Evolutionary conservation across 2,113 vertebrate genomes (phyloP).

Genomic region (Polypterus bichir): DNA sequence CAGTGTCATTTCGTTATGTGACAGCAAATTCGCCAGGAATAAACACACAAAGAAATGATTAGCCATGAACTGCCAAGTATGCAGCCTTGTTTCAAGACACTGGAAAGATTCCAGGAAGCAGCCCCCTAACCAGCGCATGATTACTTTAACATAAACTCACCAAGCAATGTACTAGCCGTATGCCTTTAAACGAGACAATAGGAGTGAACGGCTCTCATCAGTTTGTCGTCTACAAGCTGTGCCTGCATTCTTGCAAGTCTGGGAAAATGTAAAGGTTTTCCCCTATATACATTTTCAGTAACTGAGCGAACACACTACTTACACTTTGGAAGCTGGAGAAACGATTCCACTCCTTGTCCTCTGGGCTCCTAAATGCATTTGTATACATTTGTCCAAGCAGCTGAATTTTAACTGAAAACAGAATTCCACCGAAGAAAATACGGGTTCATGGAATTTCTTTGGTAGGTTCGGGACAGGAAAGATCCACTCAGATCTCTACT

Average conservation of each 20-base stretch:
- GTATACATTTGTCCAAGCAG: conserved; percentile 95
- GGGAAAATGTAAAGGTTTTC: too few relatives aligned
- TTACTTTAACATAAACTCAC: conserved; percentile 15
- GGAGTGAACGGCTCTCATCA: not conserved
- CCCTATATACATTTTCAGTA: too few relatives aligned
- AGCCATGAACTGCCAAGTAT: not conserved
- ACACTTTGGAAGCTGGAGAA: conserved; percentile 71
- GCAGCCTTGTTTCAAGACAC: not conserved
- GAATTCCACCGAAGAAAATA: conserved; percentile 53
- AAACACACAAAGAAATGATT: not conserved
- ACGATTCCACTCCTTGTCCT: conserved; percentile 89
- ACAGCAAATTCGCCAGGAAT: too few relatives aligned
- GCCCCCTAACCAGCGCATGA: conserved; percentile 9
- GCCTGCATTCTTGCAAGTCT: too few relatives aligned
- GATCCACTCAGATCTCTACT: conserved; percentile 13
- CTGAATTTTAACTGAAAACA: conserved; percentile 77
- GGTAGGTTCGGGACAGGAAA: conserved; percentile 25
- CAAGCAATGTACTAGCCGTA: conserved; percentile 15
- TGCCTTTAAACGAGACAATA: not conserved
- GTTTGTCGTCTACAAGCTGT: not conserved
- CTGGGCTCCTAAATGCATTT: conserved; percentile 98
- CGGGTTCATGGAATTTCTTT: conserved; percentile 44
- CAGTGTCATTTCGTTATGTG: not conserved
- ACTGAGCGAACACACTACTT: conserved; percentile 42
- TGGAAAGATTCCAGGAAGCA: conserved; percentile 12